Conservation (phyloP, 2,797 vertebrate genomes). For the Rhincodon typus region DNA sequence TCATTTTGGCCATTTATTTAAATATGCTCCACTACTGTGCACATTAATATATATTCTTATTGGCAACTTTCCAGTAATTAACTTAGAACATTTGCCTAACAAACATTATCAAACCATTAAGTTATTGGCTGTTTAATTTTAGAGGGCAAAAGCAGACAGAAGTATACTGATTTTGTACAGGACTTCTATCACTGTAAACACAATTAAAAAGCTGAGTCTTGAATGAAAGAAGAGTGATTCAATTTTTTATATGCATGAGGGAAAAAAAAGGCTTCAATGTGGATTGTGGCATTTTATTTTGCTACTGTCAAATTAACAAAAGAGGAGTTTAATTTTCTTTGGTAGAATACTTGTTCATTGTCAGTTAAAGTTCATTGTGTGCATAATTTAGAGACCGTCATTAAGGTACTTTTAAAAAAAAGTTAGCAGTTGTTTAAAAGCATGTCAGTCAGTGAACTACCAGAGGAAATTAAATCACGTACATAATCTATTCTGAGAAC, state of each 20-base stretch:
- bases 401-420: neutral
- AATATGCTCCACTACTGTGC: neutral
- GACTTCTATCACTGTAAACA: neutral
- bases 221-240: neutral
- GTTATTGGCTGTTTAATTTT: neutral
- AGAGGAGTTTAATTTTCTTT: neutral
- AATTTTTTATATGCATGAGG: neutral
- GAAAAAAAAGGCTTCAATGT: neutral
- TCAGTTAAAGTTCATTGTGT: neutral
- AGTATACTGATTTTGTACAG: neutral
- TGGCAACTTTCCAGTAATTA: constrained; percentile 12
- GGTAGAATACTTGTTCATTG: neutral
- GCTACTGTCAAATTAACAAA: neutral
- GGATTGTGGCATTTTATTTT: neutral
- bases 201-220: neutral
- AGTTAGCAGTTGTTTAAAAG: neutral
- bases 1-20: constrained; percentile 13
- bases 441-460: neutral
- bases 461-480: neutral
- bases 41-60: neutral
- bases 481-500: neutral
- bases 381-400: neutral
- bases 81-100: constrained; percentile 24
- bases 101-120: constrained; percentile 12
- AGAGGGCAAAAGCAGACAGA: neutral